Conservation (phyloP, 92 coral and sea anemone species). For the Isaurus tuberculatus region DNA sequence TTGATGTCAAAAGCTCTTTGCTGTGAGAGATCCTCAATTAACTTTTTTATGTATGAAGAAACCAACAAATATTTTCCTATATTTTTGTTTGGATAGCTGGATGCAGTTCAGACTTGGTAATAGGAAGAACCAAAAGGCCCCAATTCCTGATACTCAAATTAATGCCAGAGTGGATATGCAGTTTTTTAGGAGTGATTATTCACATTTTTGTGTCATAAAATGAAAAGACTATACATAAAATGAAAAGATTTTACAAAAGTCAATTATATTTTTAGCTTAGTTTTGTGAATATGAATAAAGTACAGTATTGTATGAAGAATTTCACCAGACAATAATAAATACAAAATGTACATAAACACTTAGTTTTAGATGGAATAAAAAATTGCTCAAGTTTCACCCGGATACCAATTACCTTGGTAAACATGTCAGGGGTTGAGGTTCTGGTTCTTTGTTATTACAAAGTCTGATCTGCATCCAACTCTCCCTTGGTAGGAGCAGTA, state of each 20-base stretch:
- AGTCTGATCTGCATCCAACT: conserved; percentile 2
- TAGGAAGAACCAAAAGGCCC: not conserved
- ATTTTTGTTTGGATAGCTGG: not conserved
- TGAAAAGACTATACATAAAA: no score
- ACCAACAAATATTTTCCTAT: not conserved
- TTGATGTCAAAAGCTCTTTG: conserved; percentile 1
- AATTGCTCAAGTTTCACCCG: not conserved
- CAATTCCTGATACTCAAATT: not conserved
- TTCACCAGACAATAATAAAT: not conserved
- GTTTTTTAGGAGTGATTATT: not conserved
- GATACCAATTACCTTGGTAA: not conserved
- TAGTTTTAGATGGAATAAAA: not conserved
- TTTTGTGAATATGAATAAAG: not conserved
- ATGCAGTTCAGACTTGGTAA: conserved; percentile 2
- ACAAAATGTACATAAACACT: not conserved
- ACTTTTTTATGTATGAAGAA: not conserved
- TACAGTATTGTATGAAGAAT: not conserved
- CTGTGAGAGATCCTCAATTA: not conserved
- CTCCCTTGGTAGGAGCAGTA: conserved; percentile 4
- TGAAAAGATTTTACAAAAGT: not conserved
- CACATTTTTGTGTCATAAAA: not conserved
- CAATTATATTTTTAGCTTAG: not conserved
- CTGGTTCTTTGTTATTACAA: not conserved
- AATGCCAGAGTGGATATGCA: conserved; percentile 2
- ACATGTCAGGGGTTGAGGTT: not conserved